Evolutionary conservation across 2,888 invertebrate species (phyloP), one percentile per base, ranked within the genome.

Genomic region (Torymus aiolomorphi): DNA sequence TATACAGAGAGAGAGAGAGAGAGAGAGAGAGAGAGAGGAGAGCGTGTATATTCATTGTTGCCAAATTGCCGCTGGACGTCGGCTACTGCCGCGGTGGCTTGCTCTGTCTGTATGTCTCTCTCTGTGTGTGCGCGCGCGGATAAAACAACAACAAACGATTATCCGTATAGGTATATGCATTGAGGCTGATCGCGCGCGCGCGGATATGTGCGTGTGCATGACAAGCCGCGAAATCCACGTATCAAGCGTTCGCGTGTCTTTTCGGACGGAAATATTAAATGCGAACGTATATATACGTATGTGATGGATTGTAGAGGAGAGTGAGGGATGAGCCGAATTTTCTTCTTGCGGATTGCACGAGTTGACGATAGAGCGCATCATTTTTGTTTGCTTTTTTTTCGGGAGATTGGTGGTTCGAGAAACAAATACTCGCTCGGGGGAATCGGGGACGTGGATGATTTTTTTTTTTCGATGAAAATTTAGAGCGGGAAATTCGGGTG

Each of bases 251-350:
- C 8, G 8, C 71, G 77, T 77, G 65, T 20, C 65, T 24, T 61
- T 31, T 71, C 70, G 71, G 57, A 14, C 70, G 79, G 79, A 75
- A 80, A 79, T 70, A 75, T 75, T 74, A 76, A 76, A 42, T 42
- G 42, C 8, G 42, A 5, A 42, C 1, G 8, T 20, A 42, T 1
- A 1, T 10, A 8, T 42, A 42, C 8, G 42, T 42, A 10, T 42
- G 42, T 42, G 42, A 42, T 42, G 42, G 42, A 1, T 42, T 42
- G 8, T 8, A 42, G 8, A 42, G 31, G 20, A 20, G 20, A 20
- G 20, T 20, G 20, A 3, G 42, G 42, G 42, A 42, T 75, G 49
- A 62, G 51, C 65, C 71, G 57, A 57, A 65, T 63, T 57, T n/a
- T 66, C 51, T 75, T 62, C 66, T 56, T 73, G 42, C 8, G 31